A percentile compares a stretch with the other conserved stretches of the same genome.
Evolutionary conservation across 1,140 invertebrate genomes (phyloP).

Genomic region (Cepaea nemoralis): DNA sequence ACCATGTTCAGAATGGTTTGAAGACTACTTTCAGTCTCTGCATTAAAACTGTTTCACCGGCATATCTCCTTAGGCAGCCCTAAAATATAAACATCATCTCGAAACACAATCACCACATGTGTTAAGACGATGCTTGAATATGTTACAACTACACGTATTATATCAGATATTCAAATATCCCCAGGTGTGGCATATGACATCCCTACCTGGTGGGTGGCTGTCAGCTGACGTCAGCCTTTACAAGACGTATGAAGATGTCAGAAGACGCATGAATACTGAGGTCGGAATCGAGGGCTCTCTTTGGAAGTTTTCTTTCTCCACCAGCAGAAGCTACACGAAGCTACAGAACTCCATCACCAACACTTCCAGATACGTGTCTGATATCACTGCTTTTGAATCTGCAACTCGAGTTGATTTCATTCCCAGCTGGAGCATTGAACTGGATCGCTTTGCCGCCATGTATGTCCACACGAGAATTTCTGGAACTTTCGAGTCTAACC

Average conservation of each 20-base stretch:
- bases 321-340: constrained; percentile 37
- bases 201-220: neutral
- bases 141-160: too few relatives aligned
- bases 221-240: neutral
- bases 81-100: too few relatives aligned
- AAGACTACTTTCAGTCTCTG: too few relatives aligned
- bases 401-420: neutral
- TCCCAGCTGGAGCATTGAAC: neutral
- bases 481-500: constrained; percentile 19
- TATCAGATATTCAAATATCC: too few relatives aligned
- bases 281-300: constrained; percentile 14
- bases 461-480: constrained; percentile 1
- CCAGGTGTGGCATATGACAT: neutral
- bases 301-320: constrained; percentile 42
- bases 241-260: constrained; percentile 34
- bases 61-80: too few relatives aligned
- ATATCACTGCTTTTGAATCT: neutral
- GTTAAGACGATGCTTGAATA: too few relatives aligned
- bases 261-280: constrained; percentile 6
- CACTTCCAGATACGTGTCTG: constrained; percentile 19
- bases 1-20: too few relatives aligned
- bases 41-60: too few relatives aligned
- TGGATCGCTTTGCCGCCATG: neutral
- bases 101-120: too few relatives aligned
- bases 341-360: constrained; percentile 41